Base-by-base conservation (phyloP, 1,140 invertebrate species). In the Leptonema lineaticorne region DNA sequence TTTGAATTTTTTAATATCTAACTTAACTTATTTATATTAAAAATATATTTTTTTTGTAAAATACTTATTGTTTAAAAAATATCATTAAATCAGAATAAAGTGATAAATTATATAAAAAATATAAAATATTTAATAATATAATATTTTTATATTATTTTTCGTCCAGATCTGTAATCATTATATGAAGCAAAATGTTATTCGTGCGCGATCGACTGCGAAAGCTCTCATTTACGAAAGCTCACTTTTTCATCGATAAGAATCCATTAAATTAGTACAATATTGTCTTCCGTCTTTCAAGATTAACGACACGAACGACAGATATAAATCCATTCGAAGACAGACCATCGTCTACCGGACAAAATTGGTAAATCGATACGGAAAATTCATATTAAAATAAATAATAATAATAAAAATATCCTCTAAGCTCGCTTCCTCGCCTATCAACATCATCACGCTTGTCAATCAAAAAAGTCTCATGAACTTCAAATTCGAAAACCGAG, bases 301-400 rank as follows among this genome's bases (percentile, higher is more conserved):
- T 62, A 62, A 62, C 41, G 59, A 62, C 41, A 2, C 3, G 11
- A 26, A n/a, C 58, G 30, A 33, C 58, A 60, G 56, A 18, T 58
- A n/a, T n/a, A 58, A 58, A 58, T 58, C 56, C 56, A 58, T 26
- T 60, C 58, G 58, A 62, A 62, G 59, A 62, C 41, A 33, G 20
- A 62, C 59, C 26, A 62, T 28, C 59, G 24, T 14, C 33, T 45
- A n/a, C 59, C 14, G 7, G 1, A 22, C 59, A 27, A 62, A 45
- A n/a, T n/a, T n/a, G n/a, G n/a, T n/a, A n/a, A 62, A 62, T 62
- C 46, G 59, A 62, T 62, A 45, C 29, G 46, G 46, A 62, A 58
- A 26, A 7, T 26, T 58, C 56, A n/a, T n/a, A n/a, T 37, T n/a
- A n/a, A n/a, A n/a, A n/a, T n/a, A n/a, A n/a, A n/a, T n/a, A n/a